Conservation (phyloP, 1,140 invertebrate species). For the Drosophila miranda region DNA sequence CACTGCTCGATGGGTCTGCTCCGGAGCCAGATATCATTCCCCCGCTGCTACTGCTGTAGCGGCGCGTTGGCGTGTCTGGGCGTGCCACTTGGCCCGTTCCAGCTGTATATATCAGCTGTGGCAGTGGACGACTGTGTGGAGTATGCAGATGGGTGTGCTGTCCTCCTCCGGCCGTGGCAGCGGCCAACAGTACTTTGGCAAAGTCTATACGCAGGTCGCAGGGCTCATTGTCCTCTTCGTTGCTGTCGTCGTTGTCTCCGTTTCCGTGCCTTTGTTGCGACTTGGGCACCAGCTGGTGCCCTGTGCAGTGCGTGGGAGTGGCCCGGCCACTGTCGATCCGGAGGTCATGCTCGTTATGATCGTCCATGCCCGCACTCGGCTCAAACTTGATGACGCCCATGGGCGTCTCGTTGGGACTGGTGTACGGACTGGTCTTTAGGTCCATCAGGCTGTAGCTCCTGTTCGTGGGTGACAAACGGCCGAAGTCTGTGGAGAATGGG, state of each 20-base stretch:
- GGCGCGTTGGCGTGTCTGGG: conserved; percentile 54
- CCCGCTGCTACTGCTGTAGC: conserved; percentile 66
- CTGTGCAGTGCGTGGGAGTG: conserved; percentile 53
- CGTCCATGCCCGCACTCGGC: conserved; percentile 39
- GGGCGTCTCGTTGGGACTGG: conserved; percentile 66
- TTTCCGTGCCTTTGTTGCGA: conserved; percentile 52
- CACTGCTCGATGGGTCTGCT: conserved; percentile 46
- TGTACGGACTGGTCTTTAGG: conserved; percentile 68
- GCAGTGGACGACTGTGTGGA: conserved; percentile 42
- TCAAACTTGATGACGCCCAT: conserved; percentile 71
- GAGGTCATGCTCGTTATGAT: conserved; percentile 61
- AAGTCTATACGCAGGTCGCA: conserved; percentile 71
- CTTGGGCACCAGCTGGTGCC: conserved; percentile 22
- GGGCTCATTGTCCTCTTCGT: conserved; percentile 54
- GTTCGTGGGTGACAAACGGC: conserved; percentile 36
- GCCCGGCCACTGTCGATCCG: conserved; percentile 45
- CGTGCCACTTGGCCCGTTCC: conserved; percentile 2
- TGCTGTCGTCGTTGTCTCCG: conserved; percentile 40
- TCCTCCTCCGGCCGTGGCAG: conserved; percentile 30
- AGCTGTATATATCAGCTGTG: conserved; percentile 46
- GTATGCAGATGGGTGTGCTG: conserved; percentile 41
- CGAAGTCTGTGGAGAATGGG: conserved; percentile 43
- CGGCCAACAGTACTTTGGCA: conserved; percentile 56
- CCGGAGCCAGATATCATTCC: conserved; percentile 1
- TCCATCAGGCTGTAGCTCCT: conserved; percentile 41